A percentile compares a stretch with the other conserved stretches of the same genome.
Evolutionary conservation across 2,797 vertebrate species (phyloP).

Genomic region (Linurgus olivaceus): DNA sequence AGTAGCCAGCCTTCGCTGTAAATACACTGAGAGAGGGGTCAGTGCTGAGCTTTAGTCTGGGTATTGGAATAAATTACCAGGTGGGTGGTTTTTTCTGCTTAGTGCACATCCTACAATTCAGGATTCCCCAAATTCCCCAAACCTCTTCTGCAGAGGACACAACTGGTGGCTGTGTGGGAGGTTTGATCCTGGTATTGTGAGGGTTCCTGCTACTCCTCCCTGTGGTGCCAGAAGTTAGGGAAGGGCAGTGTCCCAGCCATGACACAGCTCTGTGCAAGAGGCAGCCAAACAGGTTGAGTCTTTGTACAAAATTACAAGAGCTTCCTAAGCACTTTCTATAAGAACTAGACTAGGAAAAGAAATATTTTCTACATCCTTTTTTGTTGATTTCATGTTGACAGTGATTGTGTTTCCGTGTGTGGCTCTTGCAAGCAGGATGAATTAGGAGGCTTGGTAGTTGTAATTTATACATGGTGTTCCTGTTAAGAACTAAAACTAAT

Average conservation of each 20-base stretch:
- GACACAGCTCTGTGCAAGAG: background rate
- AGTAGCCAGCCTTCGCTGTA: background rate
- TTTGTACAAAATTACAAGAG: background rate
- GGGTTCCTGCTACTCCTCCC: background rate
- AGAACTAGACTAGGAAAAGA: background rate
- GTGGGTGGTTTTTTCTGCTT: background rate
- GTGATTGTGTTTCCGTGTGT: background rate
- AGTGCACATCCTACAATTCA: background rate
- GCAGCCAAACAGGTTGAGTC: background rate
- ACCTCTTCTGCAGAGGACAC: background rate
- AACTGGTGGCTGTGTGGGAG: accelerated
- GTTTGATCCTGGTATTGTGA: background rate
- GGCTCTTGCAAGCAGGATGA: background rate
- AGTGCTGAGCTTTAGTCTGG: background rate
- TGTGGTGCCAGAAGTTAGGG: background rate
- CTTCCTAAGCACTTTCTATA: background rate
- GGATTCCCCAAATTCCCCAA: background rate
- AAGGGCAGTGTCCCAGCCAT: background rate
- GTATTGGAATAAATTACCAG: background rate
- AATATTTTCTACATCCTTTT: background rate
- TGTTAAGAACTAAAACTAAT: background rate
- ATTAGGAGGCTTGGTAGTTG: background rate
- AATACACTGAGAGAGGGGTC: accelerated
- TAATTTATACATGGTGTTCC: background rate
- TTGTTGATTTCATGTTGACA: accelerated